phyloP scores from a whole-genome alignment of 2,888 invertebrate species.

The Agriotes lineatus region DNA sequence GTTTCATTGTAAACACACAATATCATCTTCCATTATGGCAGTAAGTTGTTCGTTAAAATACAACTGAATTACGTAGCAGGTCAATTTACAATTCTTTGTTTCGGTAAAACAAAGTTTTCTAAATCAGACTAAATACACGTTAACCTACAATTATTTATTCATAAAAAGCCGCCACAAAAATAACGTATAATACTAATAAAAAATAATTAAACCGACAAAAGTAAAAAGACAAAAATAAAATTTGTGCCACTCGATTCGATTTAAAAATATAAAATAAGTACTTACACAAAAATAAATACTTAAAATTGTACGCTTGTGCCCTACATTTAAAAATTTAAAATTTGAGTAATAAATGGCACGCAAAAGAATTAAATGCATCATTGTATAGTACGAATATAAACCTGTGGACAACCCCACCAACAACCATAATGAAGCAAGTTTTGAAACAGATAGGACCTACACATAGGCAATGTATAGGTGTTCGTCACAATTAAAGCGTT shows the following conservation, averaged over 20 bases:
- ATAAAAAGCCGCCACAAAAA: conserved; percentile 1
- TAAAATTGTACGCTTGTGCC: conserved; percentile 18
- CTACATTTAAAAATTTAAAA: conserved; percentile 2
- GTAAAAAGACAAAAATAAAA: conserved; percentile 2
- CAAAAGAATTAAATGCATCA: conserved; percentile 36
- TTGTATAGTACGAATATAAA: conserved; percentile 35
- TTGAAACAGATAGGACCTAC: conserved; percentile 29
- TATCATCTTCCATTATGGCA: conserved; percentile 6
- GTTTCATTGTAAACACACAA: conserved; percentile 5
- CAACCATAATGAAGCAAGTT: conserved; percentile 39
- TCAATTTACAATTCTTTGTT: no score
- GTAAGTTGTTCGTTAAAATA: conserved; percentile 15
- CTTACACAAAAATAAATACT: conserved; percentile 6
- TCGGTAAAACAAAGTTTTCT: background rate
- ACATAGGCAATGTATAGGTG: conserved; percentile 24
- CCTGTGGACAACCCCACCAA: conserved; percentile 23
- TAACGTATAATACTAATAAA: no score
- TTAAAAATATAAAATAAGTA: no score
- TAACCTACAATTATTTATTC: background rate
- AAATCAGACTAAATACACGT: background rate
- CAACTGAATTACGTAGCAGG: no score
- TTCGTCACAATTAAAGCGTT: conserved; percentile 22
- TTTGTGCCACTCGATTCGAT: no score
- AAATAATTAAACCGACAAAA: background rate
- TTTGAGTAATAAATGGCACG: conserved; percentile 32